Conservation (phyloP, 2,888 invertebrate genomes). For the Luperina testacea region DNA sequence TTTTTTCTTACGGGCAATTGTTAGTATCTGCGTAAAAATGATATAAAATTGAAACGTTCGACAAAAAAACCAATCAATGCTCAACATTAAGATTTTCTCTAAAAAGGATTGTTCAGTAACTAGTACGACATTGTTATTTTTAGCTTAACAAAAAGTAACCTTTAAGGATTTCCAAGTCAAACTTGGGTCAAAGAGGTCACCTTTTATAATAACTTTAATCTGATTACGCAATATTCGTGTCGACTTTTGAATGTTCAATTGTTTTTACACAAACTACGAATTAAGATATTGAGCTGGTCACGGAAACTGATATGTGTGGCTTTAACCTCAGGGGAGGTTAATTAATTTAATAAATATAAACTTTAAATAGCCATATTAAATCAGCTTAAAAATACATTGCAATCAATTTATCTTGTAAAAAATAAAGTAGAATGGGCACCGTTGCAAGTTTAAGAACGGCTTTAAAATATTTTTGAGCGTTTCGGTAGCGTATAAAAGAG, state of each 20-base stretch:
- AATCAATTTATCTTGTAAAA: too few relatives aligned
- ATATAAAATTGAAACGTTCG: not conserved
- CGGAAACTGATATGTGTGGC: constrained; percentile 42
- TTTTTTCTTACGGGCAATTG: not conserved
- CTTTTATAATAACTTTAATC: constrained; percentile 49
- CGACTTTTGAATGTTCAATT: constrained; percentile 35
- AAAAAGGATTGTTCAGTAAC: constrained; percentile 35
- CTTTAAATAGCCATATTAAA: too few relatives aligned
- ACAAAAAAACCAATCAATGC: constrained; percentile 29
- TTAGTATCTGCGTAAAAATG: not conserved
- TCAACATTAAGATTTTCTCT: constrained; percentile 26
- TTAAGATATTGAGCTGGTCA: constrained; percentile 44
- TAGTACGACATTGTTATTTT: constrained; percentile 39
- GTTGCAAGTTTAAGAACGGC: not conserved
- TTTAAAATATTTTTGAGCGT: too few relatives aligned
- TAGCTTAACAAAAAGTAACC: constrained; percentile 42
- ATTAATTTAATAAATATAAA: not conserved
- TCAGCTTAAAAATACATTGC: too few relatives aligned
- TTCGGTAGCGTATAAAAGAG: not conserved
- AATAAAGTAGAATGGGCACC: too few relatives aligned
- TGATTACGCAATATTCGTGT: constrained; percentile 56
- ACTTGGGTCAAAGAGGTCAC: constrained; percentile 53
- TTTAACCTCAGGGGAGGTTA: constrained; percentile 23
- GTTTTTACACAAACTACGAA: constrained; percentile 25
- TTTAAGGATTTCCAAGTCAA: constrained; percentile 45